A percentile compares a stretch with the other conserved stretches of the same genome.
Evolutionary conservation across 1,140 invertebrate genomes (phyloP).

Genomic region (Pseudomyrmex gracilis): DNA sequence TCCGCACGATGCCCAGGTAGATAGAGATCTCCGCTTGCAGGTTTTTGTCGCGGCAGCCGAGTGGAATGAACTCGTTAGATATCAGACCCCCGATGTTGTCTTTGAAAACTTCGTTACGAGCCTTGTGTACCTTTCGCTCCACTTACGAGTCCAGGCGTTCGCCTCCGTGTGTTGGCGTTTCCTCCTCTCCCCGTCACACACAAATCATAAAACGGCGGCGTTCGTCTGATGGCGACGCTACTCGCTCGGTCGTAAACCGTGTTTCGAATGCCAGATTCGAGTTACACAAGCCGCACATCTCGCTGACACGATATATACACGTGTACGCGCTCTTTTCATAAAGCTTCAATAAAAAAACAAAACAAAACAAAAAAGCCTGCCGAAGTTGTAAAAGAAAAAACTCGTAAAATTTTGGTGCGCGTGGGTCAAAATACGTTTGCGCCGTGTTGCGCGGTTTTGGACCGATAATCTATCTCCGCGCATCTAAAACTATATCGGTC

Average conservation of each 20-base stretch:
- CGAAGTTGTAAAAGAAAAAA: background rate
- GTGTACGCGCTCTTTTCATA: background rate
- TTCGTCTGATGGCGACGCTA: constrained; percentile 24
- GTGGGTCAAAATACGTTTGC: background rate
- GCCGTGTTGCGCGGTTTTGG: background rate
- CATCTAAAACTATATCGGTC: background rate
- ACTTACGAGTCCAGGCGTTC: constrained; percentile 40
- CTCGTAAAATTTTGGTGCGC: background rate
- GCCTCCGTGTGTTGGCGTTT: constrained; percentile 27
- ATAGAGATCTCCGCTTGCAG: constrained; percentile 67
- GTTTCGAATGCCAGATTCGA: constrained; percentile 58
- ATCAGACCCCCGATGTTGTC: constrained; percentile 74
- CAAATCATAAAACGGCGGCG: constrained; percentile 46
- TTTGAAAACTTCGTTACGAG: constrained; percentile 74
- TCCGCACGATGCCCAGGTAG: constrained; percentile 23
- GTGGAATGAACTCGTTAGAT: constrained; percentile 76
- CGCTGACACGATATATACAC: background rate
- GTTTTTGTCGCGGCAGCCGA: constrained; percentile 66
- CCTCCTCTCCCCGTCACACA: constrained; percentile 8
- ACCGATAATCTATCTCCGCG: background rate
- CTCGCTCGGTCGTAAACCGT: constrained; percentile 20
- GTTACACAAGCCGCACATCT: background rate
- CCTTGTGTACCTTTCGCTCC: constrained; percentile 65
- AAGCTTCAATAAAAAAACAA: background rate
- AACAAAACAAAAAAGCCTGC: background rate